Evolutionary conservation across 2,797 vertebrate genomes (phyloP).

Genomic region (Bradypus variegatus): DNA sequence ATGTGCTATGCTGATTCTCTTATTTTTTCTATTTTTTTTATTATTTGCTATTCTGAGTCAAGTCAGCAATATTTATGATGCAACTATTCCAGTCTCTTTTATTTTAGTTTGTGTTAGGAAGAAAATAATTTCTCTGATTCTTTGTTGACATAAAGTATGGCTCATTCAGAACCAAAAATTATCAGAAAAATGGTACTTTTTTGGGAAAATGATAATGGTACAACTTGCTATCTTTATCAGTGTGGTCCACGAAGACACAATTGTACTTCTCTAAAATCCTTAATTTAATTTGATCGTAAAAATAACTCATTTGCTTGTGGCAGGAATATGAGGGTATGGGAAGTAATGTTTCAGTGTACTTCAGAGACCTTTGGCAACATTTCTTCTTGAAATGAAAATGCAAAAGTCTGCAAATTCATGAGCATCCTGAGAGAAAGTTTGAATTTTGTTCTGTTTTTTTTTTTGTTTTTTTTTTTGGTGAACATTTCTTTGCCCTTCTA

Average conservation of each 20-base stretch:
- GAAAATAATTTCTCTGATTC: conserved; percentile 49
- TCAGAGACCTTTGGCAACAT: conserved; percentile 39
- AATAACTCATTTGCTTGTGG: conserved; percentile 26
- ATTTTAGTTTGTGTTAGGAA: conserved; percentile 63
- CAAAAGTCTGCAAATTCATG: conserved; percentile 4
- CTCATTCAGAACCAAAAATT: conserved; percentile 56
- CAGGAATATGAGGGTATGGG: conserved; percentile 42
- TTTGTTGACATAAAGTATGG: conserved; percentile 66
- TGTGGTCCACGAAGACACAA: conserved; percentile 49
- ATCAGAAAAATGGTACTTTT: conserved; percentile 48
- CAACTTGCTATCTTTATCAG: conserved; percentile 52
- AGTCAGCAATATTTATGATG: conserved; percentile 49
- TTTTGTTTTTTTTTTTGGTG: conserved; percentile 17
- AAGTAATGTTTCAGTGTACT: background rate
- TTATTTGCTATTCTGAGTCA: conserved; percentile 67
- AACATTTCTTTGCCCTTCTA: background rate
- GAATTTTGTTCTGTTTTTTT: conserved; percentile 28
- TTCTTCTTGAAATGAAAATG: conserved; percentile 36
- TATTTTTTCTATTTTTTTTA: conserved; percentile 61
- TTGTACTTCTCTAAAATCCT: background rate
- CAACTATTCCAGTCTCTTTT: conserved; percentile 55
- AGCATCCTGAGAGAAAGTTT: conserved; percentile 15
- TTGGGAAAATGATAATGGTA: conserved; percentile 59
- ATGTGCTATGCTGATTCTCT: conserved; percentile 55
- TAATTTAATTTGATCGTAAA: conserved; percentile 43